phyloP scores from a whole-genome alignment of 2,797 vertebrate species.

The Gobio occitaniae region DNA sequence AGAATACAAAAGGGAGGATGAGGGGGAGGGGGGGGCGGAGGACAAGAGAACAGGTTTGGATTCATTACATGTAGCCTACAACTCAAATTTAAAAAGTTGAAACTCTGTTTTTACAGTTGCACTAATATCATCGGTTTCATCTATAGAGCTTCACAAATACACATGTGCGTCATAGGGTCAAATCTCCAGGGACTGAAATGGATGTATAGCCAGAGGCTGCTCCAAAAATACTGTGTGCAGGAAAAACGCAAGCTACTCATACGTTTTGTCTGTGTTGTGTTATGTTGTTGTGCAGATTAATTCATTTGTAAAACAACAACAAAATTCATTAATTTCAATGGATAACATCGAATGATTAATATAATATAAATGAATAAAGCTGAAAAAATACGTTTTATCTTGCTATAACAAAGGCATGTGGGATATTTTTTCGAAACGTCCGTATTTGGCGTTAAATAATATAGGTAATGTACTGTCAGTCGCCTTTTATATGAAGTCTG shows the following conservation, averaged over 20 bases:
- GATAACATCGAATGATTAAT: not conserved
- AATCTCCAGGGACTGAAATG: slow-evolving; percentile 1
- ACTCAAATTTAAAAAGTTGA: not conserved
- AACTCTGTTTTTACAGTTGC: not conserved
- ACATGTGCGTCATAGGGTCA: slow-evolving; percentile 36
- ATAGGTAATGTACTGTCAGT: not conserved
- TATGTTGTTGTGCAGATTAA: not conserved
- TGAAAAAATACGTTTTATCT: not conserved
- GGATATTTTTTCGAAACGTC: not conserved
- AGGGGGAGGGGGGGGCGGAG: no score
- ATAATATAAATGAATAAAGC: not conserved
- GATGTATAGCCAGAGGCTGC: slow-evolving; percentile 13
- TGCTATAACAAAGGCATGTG: not conserved
- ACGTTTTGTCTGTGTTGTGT: not conserved
- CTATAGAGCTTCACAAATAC: not conserved
- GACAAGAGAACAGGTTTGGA: not conserved
- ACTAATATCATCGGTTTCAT: slow-evolving; percentile 28
- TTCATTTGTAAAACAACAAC: not conserved
- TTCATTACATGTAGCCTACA: not conserved
- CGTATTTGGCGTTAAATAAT: not conserved
- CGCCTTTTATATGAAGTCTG: slow-evolving; percentile 65
- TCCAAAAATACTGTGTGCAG: slow-evolving; percentile 34
- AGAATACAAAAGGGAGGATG: not conserved
- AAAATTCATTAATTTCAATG: no score
- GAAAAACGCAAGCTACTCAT: not conserved